These are phyloP conservation scores for Nomada fucata DNA, from an alignment of 2,888 invertebrate species.

Conservation along the genomic window DNA sequence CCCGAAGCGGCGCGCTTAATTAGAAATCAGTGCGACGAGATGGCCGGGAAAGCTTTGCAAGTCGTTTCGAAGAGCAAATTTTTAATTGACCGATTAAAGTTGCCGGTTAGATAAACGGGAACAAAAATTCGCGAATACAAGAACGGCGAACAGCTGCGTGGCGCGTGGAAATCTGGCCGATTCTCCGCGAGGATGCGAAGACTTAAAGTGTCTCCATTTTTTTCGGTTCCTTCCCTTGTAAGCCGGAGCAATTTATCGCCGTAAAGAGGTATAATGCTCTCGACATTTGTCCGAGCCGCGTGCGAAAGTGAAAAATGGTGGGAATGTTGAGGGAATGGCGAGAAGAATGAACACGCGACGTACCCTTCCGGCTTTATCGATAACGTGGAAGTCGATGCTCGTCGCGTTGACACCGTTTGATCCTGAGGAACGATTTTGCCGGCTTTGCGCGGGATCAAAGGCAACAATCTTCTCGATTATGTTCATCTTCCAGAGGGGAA, in stretches of 20 bases:
- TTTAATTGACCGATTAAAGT: not conserved
- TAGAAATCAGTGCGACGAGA: slow-evolving; percentile 30
- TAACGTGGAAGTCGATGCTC: slow-evolving; percentile 4
- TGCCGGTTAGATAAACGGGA: not conserved
- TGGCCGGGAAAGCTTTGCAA: not conserved
- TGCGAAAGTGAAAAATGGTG: slow-evolving; percentile 38
- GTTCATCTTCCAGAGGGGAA: not conserved
- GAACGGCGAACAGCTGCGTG: not conserved
- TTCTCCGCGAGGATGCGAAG: not conserved
- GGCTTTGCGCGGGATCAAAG: not conserved
- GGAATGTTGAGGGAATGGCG: slow-evolving; percentile 18
- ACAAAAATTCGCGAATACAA: not conserved
- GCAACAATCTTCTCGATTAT: not conserved
- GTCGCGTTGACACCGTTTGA: not conserved
- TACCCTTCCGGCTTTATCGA: slow-evolving; percentile 23
- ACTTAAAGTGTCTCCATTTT: not conserved
- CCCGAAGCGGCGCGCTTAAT: slow-evolving; percentile 14
- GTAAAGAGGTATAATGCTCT: slow-evolving; percentile 13
- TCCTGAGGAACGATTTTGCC: not conserved
- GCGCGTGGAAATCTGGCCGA: not conserved
- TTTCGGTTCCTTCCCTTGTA: not conserved
- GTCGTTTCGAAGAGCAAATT: too few relatives aligned
- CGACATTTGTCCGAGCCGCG: slow-evolving; percentile 8
- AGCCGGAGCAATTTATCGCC: slow-evolving; percentile 41
- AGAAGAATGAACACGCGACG: not conserved